Base-by-base conservation (phyloP, 1,140 invertebrate species). In the Goniozus legneri region DNA sequence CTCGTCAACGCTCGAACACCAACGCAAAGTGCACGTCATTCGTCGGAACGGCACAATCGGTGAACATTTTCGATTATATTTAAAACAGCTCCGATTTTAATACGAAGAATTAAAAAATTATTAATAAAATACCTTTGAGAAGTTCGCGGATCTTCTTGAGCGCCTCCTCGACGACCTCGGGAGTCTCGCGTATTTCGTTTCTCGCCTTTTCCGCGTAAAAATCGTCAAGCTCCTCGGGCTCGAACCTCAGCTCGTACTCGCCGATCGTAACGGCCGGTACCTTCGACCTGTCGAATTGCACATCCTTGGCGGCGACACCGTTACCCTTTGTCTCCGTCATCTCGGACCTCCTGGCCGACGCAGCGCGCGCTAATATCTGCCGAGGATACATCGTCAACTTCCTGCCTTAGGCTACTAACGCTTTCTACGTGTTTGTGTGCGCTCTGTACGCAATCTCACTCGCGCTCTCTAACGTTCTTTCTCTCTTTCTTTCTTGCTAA, bases 151-250 rank as follows among this genome's bases (percentile, higher is more conserved):
- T 55, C 40, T 65, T 55, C 32, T 60, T 56, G 1, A 76, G 43
- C 1, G 60, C 56, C 16, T 73, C 39, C 2, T 59, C 53, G 0
- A 70, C 54, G 1, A 56, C 52, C 47, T 79, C 76, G 0, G 71
- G 72, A 1, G 73, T 78, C 48, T 80, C 79, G 3, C 77, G 59
- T 1, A 79, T 44, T 32, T 79, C 73, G 1, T 57, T 57, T 13
- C 39, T 57, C 1, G 77, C 76, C 16, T 63, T 70, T 18, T 60
- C 53, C 1, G 1, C 0, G 7, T 32, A 62, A 8, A 40, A 35
- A 0, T 63, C 63, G 2, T 51, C 58, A 0, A 57, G 2, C 0
- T 61, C 56, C 0, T 44, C 33, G 1, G 61, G 41, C 2, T 75
- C 65, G 3, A 64, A 51, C 3, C 22, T 24, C 7, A 75, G 54